phyloP scores from a whole-genome alignment of 2,888 invertebrate species.

The Sesamia inferens region DNA sequence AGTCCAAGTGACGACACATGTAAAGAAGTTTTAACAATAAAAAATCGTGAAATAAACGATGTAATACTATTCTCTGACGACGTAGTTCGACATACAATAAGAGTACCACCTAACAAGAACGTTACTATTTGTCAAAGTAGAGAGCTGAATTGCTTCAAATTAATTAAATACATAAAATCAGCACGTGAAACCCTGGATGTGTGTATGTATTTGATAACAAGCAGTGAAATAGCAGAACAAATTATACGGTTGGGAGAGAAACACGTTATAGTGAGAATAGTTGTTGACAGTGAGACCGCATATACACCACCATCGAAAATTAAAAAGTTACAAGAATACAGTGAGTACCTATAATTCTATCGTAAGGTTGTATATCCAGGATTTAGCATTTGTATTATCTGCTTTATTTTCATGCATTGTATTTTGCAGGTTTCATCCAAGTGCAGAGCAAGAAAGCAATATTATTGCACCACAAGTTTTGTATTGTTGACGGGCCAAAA shows the following conservation, averaged over 20 bases:
- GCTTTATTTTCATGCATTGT: background rate
- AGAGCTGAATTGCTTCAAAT: conserved; percentile 85
- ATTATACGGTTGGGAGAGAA: conserved; percentile 86
- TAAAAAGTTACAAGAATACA: conserved; percentile 84
- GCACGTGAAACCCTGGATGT: conserved; percentile 87
- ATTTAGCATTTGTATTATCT: background rate
- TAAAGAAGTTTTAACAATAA: conserved; percentile 76
- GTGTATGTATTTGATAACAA: conserved; percentile 88
- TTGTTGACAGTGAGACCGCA: conserved; percentile 88
- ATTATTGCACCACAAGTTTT: conserved; percentile 96
- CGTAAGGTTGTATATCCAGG: background rate
- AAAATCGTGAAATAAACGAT: conserved; percentile 86
- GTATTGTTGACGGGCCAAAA: conserved; percentile 91
- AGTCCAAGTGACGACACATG: conserved; percentile 73
- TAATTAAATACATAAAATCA: conserved; percentile 86
- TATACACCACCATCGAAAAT: conserved; percentile 86
- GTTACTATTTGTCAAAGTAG: conserved; percentile 84
- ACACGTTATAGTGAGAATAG: conserved; percentile 85
- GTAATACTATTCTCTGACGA: conserved; percentile 87
- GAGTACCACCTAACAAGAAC: conserved; percentile 81
- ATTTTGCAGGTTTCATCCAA: conserved; percentile 83
- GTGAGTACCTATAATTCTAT: conserved; percentile 74
- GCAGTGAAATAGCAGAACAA: conserved; percentile 85
- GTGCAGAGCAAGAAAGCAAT: conserved; percentile 84
- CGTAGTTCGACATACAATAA: conserved; percentile 79